These are phyloP conservation scores for Heterotis niloticus DNA, from an alignment of 2,113 vertebrate genomes.

Conservation along the genomic window DNA sequence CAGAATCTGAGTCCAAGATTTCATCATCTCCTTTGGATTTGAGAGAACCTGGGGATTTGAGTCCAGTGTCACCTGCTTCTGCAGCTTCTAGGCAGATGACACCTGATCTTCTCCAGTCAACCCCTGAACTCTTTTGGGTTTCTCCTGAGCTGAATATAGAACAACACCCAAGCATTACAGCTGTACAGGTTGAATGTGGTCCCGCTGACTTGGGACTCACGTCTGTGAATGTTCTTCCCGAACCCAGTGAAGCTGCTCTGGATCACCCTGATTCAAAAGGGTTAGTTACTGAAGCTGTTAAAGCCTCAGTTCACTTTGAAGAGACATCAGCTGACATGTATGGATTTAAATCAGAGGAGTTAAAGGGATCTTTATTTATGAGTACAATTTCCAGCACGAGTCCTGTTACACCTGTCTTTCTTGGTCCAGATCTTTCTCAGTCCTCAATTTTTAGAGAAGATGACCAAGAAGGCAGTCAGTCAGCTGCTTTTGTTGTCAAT, in stretches of 20 bases:
- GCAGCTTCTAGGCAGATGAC: background rate
- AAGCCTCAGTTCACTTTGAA: background rate
- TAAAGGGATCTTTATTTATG: background rate
- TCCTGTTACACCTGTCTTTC: constrained; percentile 14
- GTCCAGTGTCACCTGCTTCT: background rate
- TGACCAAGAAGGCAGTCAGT: background rate
- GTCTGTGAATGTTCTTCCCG: background rate
- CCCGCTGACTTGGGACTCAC: background rate
- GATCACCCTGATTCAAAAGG: background rate
- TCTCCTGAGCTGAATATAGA: background rate
- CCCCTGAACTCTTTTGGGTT: background rate
- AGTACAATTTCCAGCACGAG: background rate
- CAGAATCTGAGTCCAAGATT: background rate
- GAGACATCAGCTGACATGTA: background rate
- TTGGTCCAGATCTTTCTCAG: constrained; percentile 6
- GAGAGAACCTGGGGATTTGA: background rate
- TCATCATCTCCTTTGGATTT: background rate
- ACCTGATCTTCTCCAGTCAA: constrained; percentile 6
- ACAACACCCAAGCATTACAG: background rate
- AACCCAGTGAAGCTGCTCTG: background rate
- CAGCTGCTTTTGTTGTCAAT: background rate
- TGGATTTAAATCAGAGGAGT: background rate
- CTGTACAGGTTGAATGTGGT: background rate
- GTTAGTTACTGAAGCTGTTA: background rate
- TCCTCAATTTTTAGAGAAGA: constrained; percentile 9